Conservation (phyloP, 2,888 invertebrate species). For the Thera britannica region DNA sequence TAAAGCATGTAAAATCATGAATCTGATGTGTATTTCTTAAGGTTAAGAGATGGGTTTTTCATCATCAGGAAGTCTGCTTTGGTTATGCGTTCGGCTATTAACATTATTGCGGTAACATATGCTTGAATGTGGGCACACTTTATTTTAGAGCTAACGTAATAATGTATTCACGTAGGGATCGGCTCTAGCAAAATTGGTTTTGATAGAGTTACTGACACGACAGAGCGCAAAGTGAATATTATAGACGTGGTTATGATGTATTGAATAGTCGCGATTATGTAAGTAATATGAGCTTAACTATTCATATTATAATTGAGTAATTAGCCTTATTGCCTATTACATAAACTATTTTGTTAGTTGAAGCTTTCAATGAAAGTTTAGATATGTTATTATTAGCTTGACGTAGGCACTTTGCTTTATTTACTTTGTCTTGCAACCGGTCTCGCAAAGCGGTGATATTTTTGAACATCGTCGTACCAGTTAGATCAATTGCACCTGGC, state of each 20-base stretch:
- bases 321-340: too few species aligned
- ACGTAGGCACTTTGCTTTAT: not conserved
- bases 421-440: not conserved
- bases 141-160: conserved; percentile 5
- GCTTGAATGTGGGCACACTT: conserved; percentile 1
- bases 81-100: conserved; percentile 18
- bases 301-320: too few species aligned
- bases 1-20: conserved; percentile 2
- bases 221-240: too few species aligned
- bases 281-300: too few species aligned
- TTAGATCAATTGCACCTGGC: conserved; percentile 11
- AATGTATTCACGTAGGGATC: not conserved
- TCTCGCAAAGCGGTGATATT: not conserved
- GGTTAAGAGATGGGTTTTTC: conserved; percentile 9
- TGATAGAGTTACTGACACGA: not conserved
- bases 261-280: too few species aligned
- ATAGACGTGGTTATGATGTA: too few species aligned
- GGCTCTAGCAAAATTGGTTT: not conserved
- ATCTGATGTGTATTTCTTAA: conserved; percentile 5
- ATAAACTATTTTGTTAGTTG: too few species aligned
- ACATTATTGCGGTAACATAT: conserved; percentile 15
- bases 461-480: not conserved
- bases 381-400: not conserved
- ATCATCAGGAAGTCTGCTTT: conserved; percentile 21
- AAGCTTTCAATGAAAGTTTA: too few species aligned